phyloP scores from a whole-genome alignment of 35 echinoderm and acorn worm genomes.

The Stichopus chloronotus region DNA sequence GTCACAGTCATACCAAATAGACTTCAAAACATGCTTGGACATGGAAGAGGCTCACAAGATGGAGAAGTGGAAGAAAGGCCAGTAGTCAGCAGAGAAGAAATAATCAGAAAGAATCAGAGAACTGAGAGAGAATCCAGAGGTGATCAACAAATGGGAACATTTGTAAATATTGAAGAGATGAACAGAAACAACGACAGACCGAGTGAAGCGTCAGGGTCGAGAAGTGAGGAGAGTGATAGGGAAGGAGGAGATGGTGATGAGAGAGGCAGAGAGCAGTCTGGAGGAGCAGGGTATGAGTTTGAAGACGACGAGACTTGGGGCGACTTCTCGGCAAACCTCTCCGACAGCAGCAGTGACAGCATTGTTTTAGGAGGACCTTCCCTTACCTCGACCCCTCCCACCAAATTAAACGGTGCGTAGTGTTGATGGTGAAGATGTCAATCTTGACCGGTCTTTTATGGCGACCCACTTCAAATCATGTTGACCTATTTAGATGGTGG shows the following conservation, averaged over 20 bases:
- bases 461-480: not conserved
- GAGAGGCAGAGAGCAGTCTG: constrained; percentile 27
- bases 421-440: not conserved
- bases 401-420: not conserved
- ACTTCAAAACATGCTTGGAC: constrained; percentile 15
- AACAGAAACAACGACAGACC: not conserved
- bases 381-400: constrained; percentile 64
- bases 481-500: not conserved
- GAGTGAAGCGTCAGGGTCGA: not conserved
- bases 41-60: not conserved
- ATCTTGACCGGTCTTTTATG: too few species aligned
- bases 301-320: constrained; percentile 99
- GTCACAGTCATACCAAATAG: constrained; percentile 56
- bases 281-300: constrained; percentile 76
- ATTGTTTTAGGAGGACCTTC: constrained; percentile 69
- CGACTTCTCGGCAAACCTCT: constrained; percentile 71
- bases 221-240: constrained; percentile 21
- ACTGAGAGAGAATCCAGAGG: not conserved
- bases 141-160: not conserved
- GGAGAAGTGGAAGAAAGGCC: not conserved
- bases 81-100: not conserved
- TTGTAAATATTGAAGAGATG: not conserved
- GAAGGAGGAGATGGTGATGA: constrained; percentile 47
- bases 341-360: constrained; percentile 88
- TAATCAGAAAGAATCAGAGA: not conserved